Conservation (phyloP, 2,888 invertebrate genomes). For the Villa cingulata region DNA sequence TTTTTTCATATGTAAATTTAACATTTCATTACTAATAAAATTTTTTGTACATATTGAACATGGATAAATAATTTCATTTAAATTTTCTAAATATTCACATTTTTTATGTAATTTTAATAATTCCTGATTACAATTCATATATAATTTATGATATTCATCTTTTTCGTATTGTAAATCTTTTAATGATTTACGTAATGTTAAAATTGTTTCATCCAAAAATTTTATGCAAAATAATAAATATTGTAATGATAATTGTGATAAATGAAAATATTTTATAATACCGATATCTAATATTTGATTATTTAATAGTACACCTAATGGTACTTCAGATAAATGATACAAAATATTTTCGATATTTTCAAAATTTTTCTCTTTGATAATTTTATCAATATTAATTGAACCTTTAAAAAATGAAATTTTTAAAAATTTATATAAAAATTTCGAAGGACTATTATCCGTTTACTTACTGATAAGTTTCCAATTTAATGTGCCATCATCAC, state of each 20-base stretch:
- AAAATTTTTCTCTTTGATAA: constrained; percentile 28
- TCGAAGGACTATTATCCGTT: background rate
- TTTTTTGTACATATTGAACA: constrained; percentile 33
- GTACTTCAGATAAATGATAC: constrained; percentile 28
- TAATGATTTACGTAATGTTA: constrained; percentile 23
- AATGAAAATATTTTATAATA: constrained; percentile 32
- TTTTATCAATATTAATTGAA: constrained; percentile 28
- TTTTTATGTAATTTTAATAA: constrained; percentile 29
- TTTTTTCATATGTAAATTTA: constrained; percentile 29
- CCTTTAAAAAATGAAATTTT: constrained; percentile 17
- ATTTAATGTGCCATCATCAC: constrained; percentile 28
- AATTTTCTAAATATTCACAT: constrained; percentile 29
- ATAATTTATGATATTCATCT: constrained; percentile 20
- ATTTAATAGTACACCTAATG: constrained; percentile 27
- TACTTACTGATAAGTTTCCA: constrained; percentile 30
- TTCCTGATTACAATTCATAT: constrained; percentile 26
- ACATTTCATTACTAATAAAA: constrained; percentile 32
- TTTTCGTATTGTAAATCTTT: constrained; percentile 24
- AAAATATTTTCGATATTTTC: constrained; percentile 28
- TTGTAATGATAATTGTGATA: constrained; percentile 32
- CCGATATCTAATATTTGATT: constrained; percentile 31
- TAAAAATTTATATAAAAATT: background rate
- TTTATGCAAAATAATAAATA: constrained; percentile 32
- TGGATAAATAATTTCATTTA: constrained; percentile 31
- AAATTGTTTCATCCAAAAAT: constrained; percentile 29